A percentile compares a stretch with the other conserved stretches of the same genome.
Conservation (phyloP, 2,888 invertebrate species). For the Gymnoscelis rufifasciata region DNA sequence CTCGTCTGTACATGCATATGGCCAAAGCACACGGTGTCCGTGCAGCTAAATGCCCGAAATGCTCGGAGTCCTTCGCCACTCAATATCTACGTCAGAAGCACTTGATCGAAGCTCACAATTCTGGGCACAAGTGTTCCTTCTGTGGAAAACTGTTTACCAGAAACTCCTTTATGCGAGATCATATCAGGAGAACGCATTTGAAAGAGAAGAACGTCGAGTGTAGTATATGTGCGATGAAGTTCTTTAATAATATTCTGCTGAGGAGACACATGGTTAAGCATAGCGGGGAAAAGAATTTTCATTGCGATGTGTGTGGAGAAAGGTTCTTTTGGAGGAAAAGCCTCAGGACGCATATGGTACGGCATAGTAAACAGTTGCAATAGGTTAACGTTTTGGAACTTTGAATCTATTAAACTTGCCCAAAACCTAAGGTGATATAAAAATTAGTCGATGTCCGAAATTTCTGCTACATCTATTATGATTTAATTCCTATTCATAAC, state of each 20-base stretch:
- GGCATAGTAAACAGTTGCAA: constrained; percentile 53
- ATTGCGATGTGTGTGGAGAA: constrained; percentile 81
- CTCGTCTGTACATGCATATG: constrained; percentile 71
- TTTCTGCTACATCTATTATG: too few species aligned
- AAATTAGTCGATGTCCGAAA: too few species aligned
- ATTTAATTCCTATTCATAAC: too few species aligned
- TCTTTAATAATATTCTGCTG: constrained; percentile 65
- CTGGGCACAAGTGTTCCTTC: constrained; percentile 64
- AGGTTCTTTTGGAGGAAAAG: constrained; percentile 81
- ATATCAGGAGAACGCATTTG: constrained; percentile 62
- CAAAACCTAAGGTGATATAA: too few species aligned
- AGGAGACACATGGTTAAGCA: constrained; percentile 69
- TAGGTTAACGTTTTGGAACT: constrained; percentile 5
- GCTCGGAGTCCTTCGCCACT: constrained; percentile 68
- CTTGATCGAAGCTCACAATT: constrained; percentile 71
- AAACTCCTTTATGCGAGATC: constrained; percentile 65
- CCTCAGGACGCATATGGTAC: constrained; percentile 76
- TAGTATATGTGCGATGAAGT: constrained; percentile 65
- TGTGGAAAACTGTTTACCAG: constrained; percentile 66
- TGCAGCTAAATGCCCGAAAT: constrained; percentile 68
- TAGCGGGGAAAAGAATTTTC: constrained; percentile 76
- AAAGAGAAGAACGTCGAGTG: constrained; percentile 71
- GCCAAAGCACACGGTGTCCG: constrained; percentile 65
- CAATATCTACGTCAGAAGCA: constrained; percentile 76
- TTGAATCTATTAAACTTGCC: too few species aligned